Evolutionary conservation across 2,888 invertebrate genomes (phyloP), one percentile per base, ranked within the genome.

Genomic region (Agrochola litura): DNA sequence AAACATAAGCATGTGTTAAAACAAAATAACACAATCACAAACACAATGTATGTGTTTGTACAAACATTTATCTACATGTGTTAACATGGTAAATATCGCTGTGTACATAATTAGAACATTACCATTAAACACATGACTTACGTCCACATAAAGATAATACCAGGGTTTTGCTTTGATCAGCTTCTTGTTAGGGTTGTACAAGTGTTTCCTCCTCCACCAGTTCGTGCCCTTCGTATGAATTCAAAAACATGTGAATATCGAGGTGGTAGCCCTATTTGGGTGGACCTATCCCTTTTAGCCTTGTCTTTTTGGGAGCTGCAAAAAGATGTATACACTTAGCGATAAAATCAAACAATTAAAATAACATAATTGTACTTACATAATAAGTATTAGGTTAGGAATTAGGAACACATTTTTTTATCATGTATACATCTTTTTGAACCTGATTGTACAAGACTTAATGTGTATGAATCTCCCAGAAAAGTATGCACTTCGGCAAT

Each of bases 81-180:
- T 79, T 80, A 82, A 54, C 68, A 74, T 54, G 2, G 9, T 61
- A 52, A 25, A n/a, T 63, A 73, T 78, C 73, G 81, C 75, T 64
- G 72, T 82, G 67, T 67, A 84, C 81, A 68, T 52, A 52, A 52
- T 86, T 85, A 86, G 77, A 81, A 73, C 68, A 68, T 14, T 41
- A 73, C 82, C 82, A 88, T 77, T 69, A 73, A 80, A 80, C 83
- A 86, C 85, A 84, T 80, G 83, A 92, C 93, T 93, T 90, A 93
- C 93, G 89, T 89, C 86, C 69, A 84, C 73, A 77, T 88, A 90
- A 89, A 86, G 70, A 89, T 83, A 90, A 82, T 92, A 93, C 92
- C 93, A 92, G 64, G 92, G 90, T 83, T 90, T 90, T 46, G 77
- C 56, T 68, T 79, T 87, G 60, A 66, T 56, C 43, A 70, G 60